A percentile compares a stretch with the other conserved stretches of the same genome.
These are phyloP conservation scores for Samia ricini DNA, from an alignment of 1,140 invertebrate genomes.

Conservation along the genomic window DNA sequence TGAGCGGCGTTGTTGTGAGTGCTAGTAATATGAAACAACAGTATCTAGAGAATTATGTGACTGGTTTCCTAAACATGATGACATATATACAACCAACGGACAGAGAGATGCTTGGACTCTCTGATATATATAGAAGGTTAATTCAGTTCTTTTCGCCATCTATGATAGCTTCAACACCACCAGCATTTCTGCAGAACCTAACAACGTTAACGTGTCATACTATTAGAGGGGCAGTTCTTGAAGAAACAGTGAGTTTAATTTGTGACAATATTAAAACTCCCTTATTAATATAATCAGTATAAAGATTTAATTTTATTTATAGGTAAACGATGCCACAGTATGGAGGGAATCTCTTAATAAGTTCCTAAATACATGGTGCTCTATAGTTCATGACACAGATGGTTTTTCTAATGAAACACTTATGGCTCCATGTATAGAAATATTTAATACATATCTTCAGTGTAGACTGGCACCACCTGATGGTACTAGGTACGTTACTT, in stretches of 20 bases:
- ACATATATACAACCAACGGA: slow-evolving; percentile 81
- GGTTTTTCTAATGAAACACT: slow-evolving; percentile 78
- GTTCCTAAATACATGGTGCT: slow-evolving; percentile 89
- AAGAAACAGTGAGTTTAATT: slow-evolving; percentile 82
- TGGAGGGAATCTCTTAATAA: slow-evolving; percentile 90
- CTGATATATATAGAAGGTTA: slow-evolving; percentile 82
- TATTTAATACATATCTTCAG: slow-evolving; percentile 91
- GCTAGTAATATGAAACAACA: slow-evolving; percentile 80
- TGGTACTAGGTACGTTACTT: slow-evolving; percentile 79
- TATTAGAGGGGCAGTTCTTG: slow-evolving; percentile 84
- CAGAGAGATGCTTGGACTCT: slow-evolving; percentile 82
- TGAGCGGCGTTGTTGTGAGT: slow-evolving; percentile 85
- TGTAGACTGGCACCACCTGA: slow-evolving; percentile 90
- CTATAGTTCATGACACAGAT: slow-evolving; percentile 79
- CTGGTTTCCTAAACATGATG: slow-evolving; percentile 84
- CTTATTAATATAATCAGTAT: not conserved
- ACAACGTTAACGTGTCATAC: slow-evolving; percentile 86
- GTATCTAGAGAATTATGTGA: slow-evolving; percentile 85
- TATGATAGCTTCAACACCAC: slow-evolving; percentile 69
- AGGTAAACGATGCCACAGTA: slow-evolving; percentile 74
- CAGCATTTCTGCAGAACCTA: slow-evolving; percentile 81
- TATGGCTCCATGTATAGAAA: slow-evolving; percentile 73
- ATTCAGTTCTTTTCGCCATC: slow-evolving; percentile 81
- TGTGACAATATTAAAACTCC: slow-evolving; percentile 21
- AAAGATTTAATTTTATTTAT: slow-evolving; percentile 16